Conservation (phyloP, 2,888 invertebrate species). For the Macropis europaea region DNA sequence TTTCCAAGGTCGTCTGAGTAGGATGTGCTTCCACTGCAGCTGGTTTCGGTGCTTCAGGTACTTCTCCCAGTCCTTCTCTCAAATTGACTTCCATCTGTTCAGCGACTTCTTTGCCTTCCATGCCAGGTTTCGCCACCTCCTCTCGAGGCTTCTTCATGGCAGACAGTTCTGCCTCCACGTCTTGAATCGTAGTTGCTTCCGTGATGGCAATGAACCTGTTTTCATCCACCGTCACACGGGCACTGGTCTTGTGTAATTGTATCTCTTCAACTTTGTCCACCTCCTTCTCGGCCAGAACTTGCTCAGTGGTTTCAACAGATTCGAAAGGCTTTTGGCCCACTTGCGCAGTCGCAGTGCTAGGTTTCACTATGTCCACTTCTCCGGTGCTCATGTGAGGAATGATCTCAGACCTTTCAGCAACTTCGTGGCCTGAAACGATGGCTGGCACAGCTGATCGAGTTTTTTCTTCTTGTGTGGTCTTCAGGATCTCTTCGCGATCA, state of each 20-base stretch:
- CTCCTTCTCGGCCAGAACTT: slow-evolving; percentile 80
- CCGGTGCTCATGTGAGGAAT: slow-evolving; percentile 77
- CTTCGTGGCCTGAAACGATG: slow-evolving; percentile 76
- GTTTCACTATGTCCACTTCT: slow-evolving; percentile 74
- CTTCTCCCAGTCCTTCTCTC: slow-evolving; percentile 67
- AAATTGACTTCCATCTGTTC: slow-evolving; percentile 71
- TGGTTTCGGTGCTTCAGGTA: slow-evolving; percentile 68
- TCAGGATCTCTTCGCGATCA: slow-evolving; percentile 80
- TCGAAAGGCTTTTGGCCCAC: slow-evolving; percentile 79
- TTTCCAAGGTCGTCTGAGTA: slow-evolving; percentile 80
- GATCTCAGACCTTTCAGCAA: slow-evolving; percentile 81
- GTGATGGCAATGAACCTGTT: slow-evolving; percentile 68
- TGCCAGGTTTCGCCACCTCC: slow-evolving; percentile 73
- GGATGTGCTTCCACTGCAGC: slow-evolving; percentile 78
- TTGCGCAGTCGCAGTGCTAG: slow-evolving; percentile 73
- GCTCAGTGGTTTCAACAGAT: slow-evolving; percentile 78
- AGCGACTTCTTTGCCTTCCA: slow-evolving; percentile 79
- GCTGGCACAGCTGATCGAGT: slow-evolving; percentile 49
- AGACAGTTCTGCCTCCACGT: slow-evolving; percentile 60
- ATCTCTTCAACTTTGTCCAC: slow-evolving; percentile 71
- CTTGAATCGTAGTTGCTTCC: slow-evolving; percentile 65
- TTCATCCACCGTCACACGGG: slow-evolving; percentile 78
- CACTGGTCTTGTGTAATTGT: slow-evolving; percentile 74
- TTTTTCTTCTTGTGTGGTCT: slow-evolving; percentile 70
- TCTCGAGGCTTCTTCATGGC: slow-evolving; percentile 56